phyloP scores from a whole-genome alignment of 2,888 invertebrate genomes.

The Lordiphosa andalusiaca region DNA sequence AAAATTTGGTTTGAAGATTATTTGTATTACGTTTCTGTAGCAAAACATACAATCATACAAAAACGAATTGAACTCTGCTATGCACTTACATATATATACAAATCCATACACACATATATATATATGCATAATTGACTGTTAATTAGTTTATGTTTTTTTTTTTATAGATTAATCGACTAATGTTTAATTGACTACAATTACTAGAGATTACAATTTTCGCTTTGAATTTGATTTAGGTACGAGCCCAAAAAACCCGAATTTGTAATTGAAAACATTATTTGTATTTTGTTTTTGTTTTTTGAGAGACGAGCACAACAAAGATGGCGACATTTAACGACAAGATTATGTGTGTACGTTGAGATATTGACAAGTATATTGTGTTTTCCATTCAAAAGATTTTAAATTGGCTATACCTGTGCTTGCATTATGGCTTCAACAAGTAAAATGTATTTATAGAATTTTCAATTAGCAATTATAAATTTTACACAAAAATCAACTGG shows the following conservation, averaged over 20 bases:
- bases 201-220: constrained; percentile 60
- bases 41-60: constrained; percentile 29
- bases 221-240: too few relatives aligned
- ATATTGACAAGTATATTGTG: constrained; percentile 52
- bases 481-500: constrained; percentile 16
- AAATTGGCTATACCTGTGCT: constrained; percentile 43
- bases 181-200: constrained; percentile 68
- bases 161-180: constrained; percentile 33
- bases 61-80: constrained; percentile 9
- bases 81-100: constrained; percentile 37
- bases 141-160: constrained; percentile 33
- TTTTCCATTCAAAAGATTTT: constrained; percentile 29
- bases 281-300: constrained; percentile 9
- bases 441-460: neutral
- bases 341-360: constrained; percentile 52
- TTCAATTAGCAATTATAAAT: constrained; percentile 10
- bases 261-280: constrained; percentile 40
- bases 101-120: constrained; percentile 21
- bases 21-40: constrained; percentile 26
- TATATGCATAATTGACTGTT: constrained; percentile 58
- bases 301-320: constrained; percentile 57
- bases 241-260: constrained; percentile 11
- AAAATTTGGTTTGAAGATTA: constrained; percentile 40
- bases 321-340: constrained; percentile 35
- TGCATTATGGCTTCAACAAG: constrained; percentile 22